Evolutionary conservation across 2,797 vertebrate species (phyloP).

Genomic region (Silurus lanzhouensis): DNA sequence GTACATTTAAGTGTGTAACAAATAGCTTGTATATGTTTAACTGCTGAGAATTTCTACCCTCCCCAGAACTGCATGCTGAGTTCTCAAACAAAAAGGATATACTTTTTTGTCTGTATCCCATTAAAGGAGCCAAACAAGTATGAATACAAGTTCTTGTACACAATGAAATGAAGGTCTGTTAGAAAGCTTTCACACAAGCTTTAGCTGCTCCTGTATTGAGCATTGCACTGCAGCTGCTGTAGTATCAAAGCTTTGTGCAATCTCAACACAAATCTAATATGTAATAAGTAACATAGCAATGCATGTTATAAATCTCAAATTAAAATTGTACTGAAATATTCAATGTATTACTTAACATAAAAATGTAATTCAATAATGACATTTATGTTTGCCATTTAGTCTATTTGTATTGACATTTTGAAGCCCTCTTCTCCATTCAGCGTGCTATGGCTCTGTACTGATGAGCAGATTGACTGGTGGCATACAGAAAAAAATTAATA

Average conservation of each 20-base stretch:
- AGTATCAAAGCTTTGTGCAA: not conserved
- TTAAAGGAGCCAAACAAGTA: constrained; percentile 32
- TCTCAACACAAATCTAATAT: not conserved
- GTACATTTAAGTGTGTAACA: constrained; percentile 11
- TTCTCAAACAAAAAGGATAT: not conserved
- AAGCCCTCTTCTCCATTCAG: not conserved
- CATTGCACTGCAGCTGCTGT: constrained; percentile 15
- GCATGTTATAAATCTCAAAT: not conserved
- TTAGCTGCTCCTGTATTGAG: constrained; percentile 23
- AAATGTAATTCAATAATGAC: constrained; percentile 2
- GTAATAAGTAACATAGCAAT: constrained; percentile 1
- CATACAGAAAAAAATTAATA: constrained; percentile 16
- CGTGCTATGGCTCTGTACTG: not conserved
- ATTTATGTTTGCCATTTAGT: constrained; percentile 18
- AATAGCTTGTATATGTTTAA: not conserved
- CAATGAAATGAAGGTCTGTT: constrained; percentile 43
- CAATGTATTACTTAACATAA: constrained; percentile 11
- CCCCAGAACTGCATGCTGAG: not conserved
- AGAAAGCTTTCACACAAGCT: constrained; percentile 15
- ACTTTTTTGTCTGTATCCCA: not conserved
- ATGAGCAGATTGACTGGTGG: constrained; percentile 2
- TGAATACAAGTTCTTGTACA: constrained; percentile 31
- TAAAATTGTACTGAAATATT: not conserved
- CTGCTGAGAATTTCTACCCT: not conserved
- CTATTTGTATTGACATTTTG: constrained; percentile 21